Conservation (phyloP, 2,797 vertebrate species). For the Atherinosoma microstoma region DNA sequence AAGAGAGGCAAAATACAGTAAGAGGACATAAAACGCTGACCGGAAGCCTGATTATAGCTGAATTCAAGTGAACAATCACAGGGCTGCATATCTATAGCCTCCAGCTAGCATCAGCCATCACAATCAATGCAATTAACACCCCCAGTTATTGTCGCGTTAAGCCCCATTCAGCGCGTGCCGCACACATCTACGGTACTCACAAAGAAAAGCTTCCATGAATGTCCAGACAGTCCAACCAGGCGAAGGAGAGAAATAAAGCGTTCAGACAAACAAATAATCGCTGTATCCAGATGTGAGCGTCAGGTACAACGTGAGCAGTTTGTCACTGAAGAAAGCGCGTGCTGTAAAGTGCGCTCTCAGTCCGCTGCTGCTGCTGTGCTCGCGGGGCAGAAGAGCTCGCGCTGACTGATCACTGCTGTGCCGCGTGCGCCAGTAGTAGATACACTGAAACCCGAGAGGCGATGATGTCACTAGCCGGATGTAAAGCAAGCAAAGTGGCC, state of each 20-base stretch:
- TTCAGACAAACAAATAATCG: background rate
- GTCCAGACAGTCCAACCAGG: constrained; percentile 29
- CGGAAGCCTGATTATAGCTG: constrained; percentile 30
- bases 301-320: constrained; percentile 28
- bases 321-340: constrained; percentile 60
- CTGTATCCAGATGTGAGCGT: constrained; percentile 59
- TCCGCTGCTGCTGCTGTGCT: constrained; percentile 44
- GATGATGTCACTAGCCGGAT: constrained; percentile 86
- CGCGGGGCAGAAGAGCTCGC: constrained; percentile 65
- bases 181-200: constrained; percentile 65
- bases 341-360: constrained; percentile 56
- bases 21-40: constrained; percentile 18
- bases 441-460: constrained; percentile 80
- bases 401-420: constrained; percentile 61
- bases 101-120: constrained; percentile 27
- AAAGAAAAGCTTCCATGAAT: constrained; percentile 48
- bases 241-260: background rate
- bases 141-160: constrained; percentile 11
- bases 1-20: background rate
- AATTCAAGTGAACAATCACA: constrained; percentile 19
- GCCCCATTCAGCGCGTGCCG: background rate
- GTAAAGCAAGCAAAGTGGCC: constrained; percentile 67
- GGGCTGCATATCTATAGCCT: constrained; percentile 27
- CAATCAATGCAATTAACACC: constrained; percentile 25
- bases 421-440: constrained; percentile 64